Base-by-base conservation (phyloP, 2,113 vertebrate species). In the Xiphias gladius region DNA sequence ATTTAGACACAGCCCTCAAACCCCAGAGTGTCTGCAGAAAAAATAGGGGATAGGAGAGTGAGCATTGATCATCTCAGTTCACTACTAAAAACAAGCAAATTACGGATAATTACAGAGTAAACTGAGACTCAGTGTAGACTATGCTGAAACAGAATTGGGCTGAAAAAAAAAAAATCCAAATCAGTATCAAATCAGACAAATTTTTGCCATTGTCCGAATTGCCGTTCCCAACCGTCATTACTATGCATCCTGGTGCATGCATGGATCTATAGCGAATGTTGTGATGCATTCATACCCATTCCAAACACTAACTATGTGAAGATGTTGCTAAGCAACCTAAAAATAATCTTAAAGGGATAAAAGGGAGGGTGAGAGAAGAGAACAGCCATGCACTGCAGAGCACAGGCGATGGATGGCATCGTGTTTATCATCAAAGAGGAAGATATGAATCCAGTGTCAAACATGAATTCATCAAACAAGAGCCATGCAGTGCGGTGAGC, bases 311-410 rank as follows among this genome's bases (percentile, higher is more conserved):
- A 70, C 76, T 61, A 83, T 83, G 82, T 82, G 82, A 88, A 84
- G 76, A 94, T 89, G 94, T 95, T 95, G 94, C 95, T 89, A 92
- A 88, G 94, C 93, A 95, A 95, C 92, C 90, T 95, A 92, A 94
- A 95, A 95, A 93, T 95, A 94, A 92, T 93, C 86, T 83, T 86
- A 65, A 55, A 63, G 75, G 82, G 43, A 84, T 76, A 75, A 87
- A 86, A 82, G 75, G 68, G 75, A 84, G 68, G 75, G 66, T 67
- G 73, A 79, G 73, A 85, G 67, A 91, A 86, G 46, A 73, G 78
- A 90, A 78, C 59, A 81, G 83, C 62, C 57, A 72, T 4, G 4
- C 67, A 82, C 79, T 74, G 85, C 79, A 88, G 83, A 87, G 80
- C 85, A 77, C 68, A 59, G 58, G 52, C 46, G 62, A 81, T 74